phyloP scores from a whole-genome alignment of 2,888 invertebrate species.

The Cataglyphis livida region DNA sequence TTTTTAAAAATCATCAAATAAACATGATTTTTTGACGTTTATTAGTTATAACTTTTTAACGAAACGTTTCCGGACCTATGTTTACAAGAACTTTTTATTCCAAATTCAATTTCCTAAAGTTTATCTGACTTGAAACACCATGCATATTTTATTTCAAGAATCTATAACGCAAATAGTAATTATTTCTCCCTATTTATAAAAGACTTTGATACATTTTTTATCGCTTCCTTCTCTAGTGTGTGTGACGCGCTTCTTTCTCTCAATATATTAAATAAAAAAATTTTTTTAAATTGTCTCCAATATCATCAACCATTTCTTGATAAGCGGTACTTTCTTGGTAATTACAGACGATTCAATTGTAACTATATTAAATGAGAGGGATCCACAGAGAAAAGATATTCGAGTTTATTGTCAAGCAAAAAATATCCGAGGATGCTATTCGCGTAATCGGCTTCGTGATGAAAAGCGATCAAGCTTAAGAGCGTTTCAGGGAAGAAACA shows the following conservation, averaged over 20 bases:
- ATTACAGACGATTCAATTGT: slow-evolving; percentile 13
- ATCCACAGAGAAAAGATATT: not conserved
- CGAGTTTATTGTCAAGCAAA: not conserved
- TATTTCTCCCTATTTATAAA: not conserved
- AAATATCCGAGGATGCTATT: slow-evolving; percentile 34
- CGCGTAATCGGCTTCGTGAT: slow-evolving; percentile 50
- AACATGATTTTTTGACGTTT: no score
- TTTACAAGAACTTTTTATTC: no score
- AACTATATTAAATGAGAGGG: slow-evolving; percentile 5
- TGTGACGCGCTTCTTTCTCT: not conserved
- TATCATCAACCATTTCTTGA: slow-evolving; percentile 1
- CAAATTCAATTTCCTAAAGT: no score
- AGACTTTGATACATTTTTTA: not conserved
- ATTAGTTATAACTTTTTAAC: no score
- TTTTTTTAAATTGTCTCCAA: not conserved
- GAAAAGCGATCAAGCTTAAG: slow-evolving; percentile 43
- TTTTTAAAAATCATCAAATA: no score
- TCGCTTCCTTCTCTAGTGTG: not conserved
- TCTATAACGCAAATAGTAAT: not conserved
- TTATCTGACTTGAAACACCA: no score
- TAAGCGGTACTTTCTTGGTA: not conserved
- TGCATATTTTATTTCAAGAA: not conserved
- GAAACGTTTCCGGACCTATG: no score
- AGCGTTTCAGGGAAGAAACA: slow-evolving; percentile 25
- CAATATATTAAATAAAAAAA: not conserved